Evolutionary conservation across 2,797 vertebrate species (phyloP), one percentile per base, ranked within the genome.

Genomic region (Tenualosa thibaudeaui): DNA sequence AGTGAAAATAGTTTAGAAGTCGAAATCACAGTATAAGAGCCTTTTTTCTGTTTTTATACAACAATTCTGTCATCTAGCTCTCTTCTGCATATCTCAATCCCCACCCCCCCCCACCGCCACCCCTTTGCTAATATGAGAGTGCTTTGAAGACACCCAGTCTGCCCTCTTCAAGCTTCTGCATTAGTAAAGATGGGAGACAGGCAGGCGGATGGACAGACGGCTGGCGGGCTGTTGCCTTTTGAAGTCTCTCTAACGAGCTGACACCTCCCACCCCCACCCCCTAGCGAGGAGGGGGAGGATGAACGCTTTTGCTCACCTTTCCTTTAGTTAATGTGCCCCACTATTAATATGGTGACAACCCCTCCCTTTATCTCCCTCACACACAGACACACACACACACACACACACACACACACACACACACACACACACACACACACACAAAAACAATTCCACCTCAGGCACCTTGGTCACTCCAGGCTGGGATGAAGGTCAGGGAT

Each of bases 231-330:
- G 26, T 2, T 26, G 46, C 31, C 31, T 81, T 85, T 86, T 90
- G 84, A 88, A 86, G 86, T 88, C 71, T 19, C 46, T 8, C n/a
- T 83, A 83, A 85, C 87, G 84, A 89, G 65, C 53, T 26, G 58
- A 78, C 84, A 78, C 81, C 78, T 54, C 62, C 82, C 81, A 19
- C 54, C 8, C 54, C 54, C 54, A 3, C 54, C 17, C 65, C 88
- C 78, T 54, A 83, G 85, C 46, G 82, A 82, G 68, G 40, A 53
- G 84, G 62, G 58, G 83, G 19, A 84, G 83, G 81, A 3, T 75
- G 51, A 40, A n/a, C n/a, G n/a, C 49, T 62, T 31, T 40, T 68
- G 68, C 40, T 87, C 51, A 8, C 53, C 56, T 89, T 84, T 60
- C 54, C 84, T 85, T 84, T 19, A 40, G 71, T 22, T 78, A 46